phyloP scores from a whole-genome alignment of 2,888 invertebrate species.

The Schizaphis graminum region DNA sequence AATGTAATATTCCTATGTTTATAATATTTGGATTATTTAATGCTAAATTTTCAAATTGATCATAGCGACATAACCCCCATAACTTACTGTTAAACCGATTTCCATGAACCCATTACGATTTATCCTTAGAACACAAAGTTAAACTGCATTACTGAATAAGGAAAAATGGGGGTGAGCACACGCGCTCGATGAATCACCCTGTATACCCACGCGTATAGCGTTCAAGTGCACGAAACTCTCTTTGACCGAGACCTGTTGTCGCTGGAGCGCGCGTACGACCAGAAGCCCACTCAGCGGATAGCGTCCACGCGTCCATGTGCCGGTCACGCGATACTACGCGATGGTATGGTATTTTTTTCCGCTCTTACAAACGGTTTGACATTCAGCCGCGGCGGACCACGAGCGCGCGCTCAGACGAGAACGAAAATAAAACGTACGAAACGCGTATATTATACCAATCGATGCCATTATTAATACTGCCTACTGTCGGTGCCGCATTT shows the following conservation, averaged over 20 bases:
- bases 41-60: no score
- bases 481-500: background rate
- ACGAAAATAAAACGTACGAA: background rate
- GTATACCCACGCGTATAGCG: background rate
- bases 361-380: constrained; percentile 60
- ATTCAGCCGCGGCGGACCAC: constrained; percentile 42
- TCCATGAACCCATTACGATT: no score
- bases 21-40: no score
- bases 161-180: no score
- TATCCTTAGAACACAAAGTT: no score
- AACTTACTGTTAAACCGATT: no score
- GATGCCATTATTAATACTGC: background rate
- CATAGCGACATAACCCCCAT: no score
- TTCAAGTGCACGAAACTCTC: constrained; percentile 22
- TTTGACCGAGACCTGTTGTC: constrained; percentile 8
- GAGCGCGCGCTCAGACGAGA: constrained; percentile 21
- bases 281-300: constrained; percentile 42
- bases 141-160: no score
- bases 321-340: background rate
- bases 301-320: constrained; percentile 2
- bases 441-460: background rate
- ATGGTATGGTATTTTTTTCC: constrained; percentile 21
- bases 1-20: no score
- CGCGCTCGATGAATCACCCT: background rate
- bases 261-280: background rate